phyloP scores from a whole-genome alignment of 1,140 invertebrate genomes.

The Drosophila auraria region DNA sequence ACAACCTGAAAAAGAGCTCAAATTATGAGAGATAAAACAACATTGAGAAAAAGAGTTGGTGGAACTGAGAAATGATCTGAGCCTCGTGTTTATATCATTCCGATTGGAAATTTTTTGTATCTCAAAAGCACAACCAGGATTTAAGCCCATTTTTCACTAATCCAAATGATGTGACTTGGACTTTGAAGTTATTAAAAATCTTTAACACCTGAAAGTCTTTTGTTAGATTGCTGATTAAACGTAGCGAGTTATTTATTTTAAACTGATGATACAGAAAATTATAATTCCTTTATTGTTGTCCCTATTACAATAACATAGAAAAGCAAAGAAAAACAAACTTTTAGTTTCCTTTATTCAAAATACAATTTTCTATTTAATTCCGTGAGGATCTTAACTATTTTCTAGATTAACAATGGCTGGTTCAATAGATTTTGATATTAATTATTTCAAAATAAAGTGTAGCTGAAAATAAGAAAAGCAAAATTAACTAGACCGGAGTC shows the following conservation, averaged over 20 bases:
- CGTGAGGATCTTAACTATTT: too few species aligned
- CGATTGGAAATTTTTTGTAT: not conserved
- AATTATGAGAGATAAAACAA: constrained; percentile 17
- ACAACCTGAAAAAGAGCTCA: constrained; percentile 45
- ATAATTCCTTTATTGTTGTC: too few species aligned
- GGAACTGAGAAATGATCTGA: constrained; percentile 7
- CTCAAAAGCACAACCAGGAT: not conserved
- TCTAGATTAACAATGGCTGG: too few species aligned
- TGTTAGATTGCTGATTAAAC: not conserved
- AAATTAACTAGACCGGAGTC: too few species aligned
- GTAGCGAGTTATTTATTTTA: not conserved
- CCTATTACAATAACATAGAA: too few species aligned
- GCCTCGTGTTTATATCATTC: constrained; percentile 4
- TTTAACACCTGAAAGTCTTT: not conserved
- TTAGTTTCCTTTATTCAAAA: too few species aligned
- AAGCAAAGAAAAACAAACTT: too few species aligned
- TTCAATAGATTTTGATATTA: too few species aligned
- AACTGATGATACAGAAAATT: not conserved
- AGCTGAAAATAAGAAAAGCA: too few species aligned
- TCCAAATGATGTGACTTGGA: not conserved
- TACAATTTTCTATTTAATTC: too few species aligned
- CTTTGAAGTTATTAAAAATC: not conserved
- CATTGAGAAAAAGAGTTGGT: constrained; percentile 5
- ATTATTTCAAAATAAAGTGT: too few species aligned
- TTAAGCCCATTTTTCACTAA: constrained; percentile 12